These are phyloP conservation scores for Mycogona germanica DNA, from an alignment of 2,888 invertebrate species.

Conservation along the genomic window DNA sequence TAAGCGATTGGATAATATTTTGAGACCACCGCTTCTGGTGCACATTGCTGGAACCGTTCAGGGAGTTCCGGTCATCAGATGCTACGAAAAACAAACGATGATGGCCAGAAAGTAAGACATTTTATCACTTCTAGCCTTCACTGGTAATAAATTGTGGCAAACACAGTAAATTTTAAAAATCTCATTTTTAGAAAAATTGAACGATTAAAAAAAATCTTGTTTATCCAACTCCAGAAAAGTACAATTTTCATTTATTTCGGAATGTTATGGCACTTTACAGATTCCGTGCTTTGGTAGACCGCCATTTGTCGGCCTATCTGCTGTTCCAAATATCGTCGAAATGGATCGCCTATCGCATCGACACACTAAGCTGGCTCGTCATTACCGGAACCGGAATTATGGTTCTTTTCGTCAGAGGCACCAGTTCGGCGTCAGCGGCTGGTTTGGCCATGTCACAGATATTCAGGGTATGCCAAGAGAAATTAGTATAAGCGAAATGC, in stretches of 20 bases:
- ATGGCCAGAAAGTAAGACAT: slow-evolving; percentile 31
- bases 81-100: slow-evolving; percentile 35
- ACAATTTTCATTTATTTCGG: neutral
- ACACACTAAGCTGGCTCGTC: slow-evolving; percentile 32
- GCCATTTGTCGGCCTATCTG: slow-evolving; percentile 35
- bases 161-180: slow-evolving; percentile 20
- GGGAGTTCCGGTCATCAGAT: slow-evolving; percentile 40
- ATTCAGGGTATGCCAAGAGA: slow-evolving; percentile 34
- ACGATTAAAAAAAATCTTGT: neutral
- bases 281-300: slow-evolving; percentile 35
- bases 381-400: slow-evolving; percentile 37
- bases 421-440: slow-evolving; percentile 33
- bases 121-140: neutral
- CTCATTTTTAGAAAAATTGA: neutral
- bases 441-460: slow-evolving; percentile 43
- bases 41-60: slow-evolving; percentile 40
- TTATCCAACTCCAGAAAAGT: neutral
- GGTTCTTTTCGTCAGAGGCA: slow-evolving; percentile 35
- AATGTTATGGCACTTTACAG: slow-evolving; percentile 26
- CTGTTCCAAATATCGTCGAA: slow-evolving; percentile 36
- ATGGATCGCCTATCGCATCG: slow-evolving; percentile 38
- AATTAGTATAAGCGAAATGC: neutral
- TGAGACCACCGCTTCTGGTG: slow-evolving; percentile 41
- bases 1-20: slow-evolving; percentile 38
- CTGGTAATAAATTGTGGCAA: neutral